Evolutionary conservation across 2,113 vertebrate species (phyloP), one percentile per base, ranked within the genome.

Genomic region (Phodopus roborovskii): DNA sequence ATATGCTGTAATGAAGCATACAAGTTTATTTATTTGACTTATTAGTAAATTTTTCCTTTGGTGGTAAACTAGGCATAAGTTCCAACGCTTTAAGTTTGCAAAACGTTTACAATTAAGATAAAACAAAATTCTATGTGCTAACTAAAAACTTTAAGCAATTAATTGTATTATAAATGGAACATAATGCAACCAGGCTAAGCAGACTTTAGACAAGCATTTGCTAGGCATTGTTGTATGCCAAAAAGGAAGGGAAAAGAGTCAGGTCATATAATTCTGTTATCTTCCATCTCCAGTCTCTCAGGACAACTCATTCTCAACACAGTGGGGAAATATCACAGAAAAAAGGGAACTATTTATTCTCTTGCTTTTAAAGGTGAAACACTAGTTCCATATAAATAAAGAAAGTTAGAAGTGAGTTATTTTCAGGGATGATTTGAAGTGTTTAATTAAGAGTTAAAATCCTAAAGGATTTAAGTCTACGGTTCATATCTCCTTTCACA

Each of bases 101-200:
- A 90, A 90, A n/a, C 70, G 33, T 56, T 83, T 90, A 56, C 7
- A 36, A 36, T 77, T 19, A 77, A 90, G 39, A 71, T 66, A 87
- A 90, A 91, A 91, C 42, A 64, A 62, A 10, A 53, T 42, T 2
- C 8, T 3, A 42, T 48, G 53, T 2, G 15, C 39, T 81, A 85
- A 24, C 62, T 74, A 89, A 7, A 89, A 89, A 74, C 28, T 9
- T 20, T 39, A 24, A 66, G 3, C 9, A 82, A 71, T 79, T 0
- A 93, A 85, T 91, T 64, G 70, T 68, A 22, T 87, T 48, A 42
- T 39, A 39, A 88, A n/a, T 71, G 26, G 91, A 94, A 88, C 60
- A 30, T 2, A 74, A 66, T 17, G 36, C 39, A 39, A 78, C 10
- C 48, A 22, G 9, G 15, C 39, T 24, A 90, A 60, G 30, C 62